Evolutionary conservation across 2,797 vertebrate species (phyloP).

Genomic region (Sternotherus odoratus): DNA sequence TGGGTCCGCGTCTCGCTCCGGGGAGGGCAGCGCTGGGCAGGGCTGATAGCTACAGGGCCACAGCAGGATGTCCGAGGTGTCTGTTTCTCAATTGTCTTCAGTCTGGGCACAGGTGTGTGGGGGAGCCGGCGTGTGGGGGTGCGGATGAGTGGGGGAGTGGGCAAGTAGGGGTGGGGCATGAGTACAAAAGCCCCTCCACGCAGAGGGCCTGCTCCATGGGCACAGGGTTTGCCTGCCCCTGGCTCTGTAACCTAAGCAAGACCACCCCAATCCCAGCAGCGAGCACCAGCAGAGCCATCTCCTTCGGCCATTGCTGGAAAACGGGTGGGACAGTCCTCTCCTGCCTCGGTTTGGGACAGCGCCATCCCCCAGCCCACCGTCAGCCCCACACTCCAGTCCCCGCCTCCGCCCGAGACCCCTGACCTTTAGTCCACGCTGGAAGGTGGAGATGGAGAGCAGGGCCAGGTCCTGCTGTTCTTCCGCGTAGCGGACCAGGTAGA

Average conservation of each 20-base stretch:
- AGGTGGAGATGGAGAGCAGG: constrained; percentile 97
- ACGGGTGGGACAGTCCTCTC: neutral
- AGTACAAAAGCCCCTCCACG: neutral
- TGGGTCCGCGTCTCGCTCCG: neutral
- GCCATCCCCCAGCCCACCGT: too few species aligned
- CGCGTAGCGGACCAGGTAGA: constrained; percentile 96
- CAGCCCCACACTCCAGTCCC: neutral
- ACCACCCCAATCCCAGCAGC: neutral
- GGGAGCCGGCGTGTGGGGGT: too few species aligned
- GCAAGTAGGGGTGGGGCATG: too few species aligned
- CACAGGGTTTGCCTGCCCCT: neutral
- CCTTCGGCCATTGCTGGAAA: neutral
- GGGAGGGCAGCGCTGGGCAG: neutral
- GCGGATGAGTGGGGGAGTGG: too few species aligned
- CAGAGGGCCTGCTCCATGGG: neutral
- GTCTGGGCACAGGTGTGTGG: neutral
- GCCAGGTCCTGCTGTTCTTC: constrained; percentile 98
- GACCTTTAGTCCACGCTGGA: constrained; percentile 96
- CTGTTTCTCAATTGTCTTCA: neutral
- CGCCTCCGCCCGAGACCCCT: neutral
- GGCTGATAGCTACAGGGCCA: neutral
- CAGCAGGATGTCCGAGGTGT: neutral
- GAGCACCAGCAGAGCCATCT: neutral
- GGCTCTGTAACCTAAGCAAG: neutral
- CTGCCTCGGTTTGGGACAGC: neutral